phyloP scores from a whole-genome alignment of 2,888 invertebrate species.

The Meiosimyza platycephala region DNA sequence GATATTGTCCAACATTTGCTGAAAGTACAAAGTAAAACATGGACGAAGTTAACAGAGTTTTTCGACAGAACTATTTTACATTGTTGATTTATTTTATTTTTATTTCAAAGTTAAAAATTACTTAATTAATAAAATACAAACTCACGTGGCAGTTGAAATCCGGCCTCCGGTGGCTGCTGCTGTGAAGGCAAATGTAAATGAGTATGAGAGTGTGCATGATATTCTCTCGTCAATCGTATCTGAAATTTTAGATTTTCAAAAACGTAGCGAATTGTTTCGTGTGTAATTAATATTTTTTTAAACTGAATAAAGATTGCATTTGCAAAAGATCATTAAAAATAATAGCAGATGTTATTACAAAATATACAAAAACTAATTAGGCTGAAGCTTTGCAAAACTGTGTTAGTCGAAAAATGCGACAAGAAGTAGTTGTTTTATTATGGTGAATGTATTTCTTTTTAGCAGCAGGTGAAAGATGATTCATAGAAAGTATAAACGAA shows the following conservation, averaged over 20 bases:
- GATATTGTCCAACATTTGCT: conserved; percentile 69
- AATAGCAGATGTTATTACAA: conserved; percentile 14
- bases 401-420: conserved; percentile 31
- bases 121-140: conserved; percentile 64
- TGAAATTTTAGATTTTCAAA: conserved; percentile 68
- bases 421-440: conserved; percentile 17
- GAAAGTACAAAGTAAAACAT: conserved; percentile 23
- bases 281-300: conserved; percentile 24
- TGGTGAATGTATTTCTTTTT: neutral
- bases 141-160: conserved; percentile 73
- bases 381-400: conserved; percentile 24
- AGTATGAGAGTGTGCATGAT: conserved; percentile 93
- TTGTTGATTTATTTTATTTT: neutral
- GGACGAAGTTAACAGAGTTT: neutral
- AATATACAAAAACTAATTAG: conserved; percentile 10
- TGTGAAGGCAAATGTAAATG: conserved; percentile 91
- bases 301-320: conserved; percentile 17
- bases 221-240: conserved; percentile 95
- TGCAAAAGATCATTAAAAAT: conserved; percentile 6
- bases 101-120: neutral
- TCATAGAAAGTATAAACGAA: conserved; percentile 11
- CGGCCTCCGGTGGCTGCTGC: conserved; percentile 77
- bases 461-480: conserved; percentile 21
- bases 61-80: neutral
- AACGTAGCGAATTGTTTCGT: conserved; percentile 58